These are phyloP conservation scores for Steinernema carpocapsae DNA, from an alignment of 2,888 invertebrate genomes.

Conservation along the genomic window DNA sequence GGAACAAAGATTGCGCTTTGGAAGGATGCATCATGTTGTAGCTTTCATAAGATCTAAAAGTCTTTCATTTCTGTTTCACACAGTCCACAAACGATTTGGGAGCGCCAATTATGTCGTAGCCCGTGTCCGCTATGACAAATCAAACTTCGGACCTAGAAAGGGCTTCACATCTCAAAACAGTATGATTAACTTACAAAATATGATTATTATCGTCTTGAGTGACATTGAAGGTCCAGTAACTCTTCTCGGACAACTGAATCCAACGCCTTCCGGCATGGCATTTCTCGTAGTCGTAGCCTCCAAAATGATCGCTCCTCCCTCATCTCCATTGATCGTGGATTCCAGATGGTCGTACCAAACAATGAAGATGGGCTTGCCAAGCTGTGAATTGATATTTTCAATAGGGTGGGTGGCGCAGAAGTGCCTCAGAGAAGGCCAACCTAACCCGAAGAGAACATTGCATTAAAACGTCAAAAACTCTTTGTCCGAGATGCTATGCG, in stretches of 20 bases:
- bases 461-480: too few species aligned
- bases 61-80: not conserved
- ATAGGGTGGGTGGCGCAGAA: not conserved
- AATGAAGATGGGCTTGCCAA: not conserved
- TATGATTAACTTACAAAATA: too few species aligned
- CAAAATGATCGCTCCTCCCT: constrained; percentile 2
- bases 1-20: too few species aligned
- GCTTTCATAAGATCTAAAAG: not conserved
- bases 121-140: not conserved
- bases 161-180: too few species aligned
- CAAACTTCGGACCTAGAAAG: too few species aligned
- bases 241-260: not conserved
- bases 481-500: too few species aligned
- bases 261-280: not conserved
- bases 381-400: not conserved
- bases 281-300: not conserved
- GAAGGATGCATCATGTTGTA: too few species aligned
- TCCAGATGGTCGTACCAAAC: not conserved
- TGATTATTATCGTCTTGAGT: not conserved
- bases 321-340: not conserved
- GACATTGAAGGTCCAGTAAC: not conserved
- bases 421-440: not conserved
- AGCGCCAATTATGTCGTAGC: not conserved
- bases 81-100: not conserved
- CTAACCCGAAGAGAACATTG: not conserved